Evolutionary conservation across 2,797 vertebrate species (phyloP), one percentile per base, ranked within the genome.

Genomic region (Hoplostethus atlanticus): DNA sequence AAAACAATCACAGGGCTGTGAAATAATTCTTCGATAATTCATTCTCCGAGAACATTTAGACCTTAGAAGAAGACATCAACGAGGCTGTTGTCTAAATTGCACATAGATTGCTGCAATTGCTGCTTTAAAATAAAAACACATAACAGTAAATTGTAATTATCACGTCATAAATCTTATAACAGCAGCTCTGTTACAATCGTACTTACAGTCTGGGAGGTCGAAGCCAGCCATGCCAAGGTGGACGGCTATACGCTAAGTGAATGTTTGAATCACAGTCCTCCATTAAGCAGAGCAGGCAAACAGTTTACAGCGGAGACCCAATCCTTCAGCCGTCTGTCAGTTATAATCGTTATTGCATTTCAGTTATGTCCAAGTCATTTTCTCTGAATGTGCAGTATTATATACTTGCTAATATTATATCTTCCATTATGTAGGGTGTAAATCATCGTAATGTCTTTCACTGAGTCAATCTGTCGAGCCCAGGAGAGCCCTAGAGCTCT

Each of bases 361-460:
- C 51, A 54, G 53, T 76, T 84, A 54, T 64, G 71, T 73, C 42
- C 56, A 64, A 76, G 68, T 76, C 57, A 74, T 77, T 78, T 72
- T 47, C 58, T 56, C 65, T 51, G 70, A 81, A 76, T 79, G 66
- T 52, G 53, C 59, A 8, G 34, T 31, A 66, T 55, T 55, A 68
- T 31, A 65, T 78, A 73, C 62, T 30, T 44, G 44, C 46, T 68
- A 66, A 75, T 69, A 84, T 71, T 65, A 64, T 79, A 76, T 50
- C 2, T 6, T 28, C 67, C 53, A 66, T 77, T 80, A 76, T 65
- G 56, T 70, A 10, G 28, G 59, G 73, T 76, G 68, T 79, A 87
- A 86, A 87, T 87, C 74, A 82, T 54, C 17, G 30, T 68, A 81
- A 82, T 77, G 61, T 66, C 58, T 86, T 73, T 84, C 74, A 5